phyloP scores from a whole-genome alignment of 2,888 invertebrate species.

The Dorcus hopei region DNA sequence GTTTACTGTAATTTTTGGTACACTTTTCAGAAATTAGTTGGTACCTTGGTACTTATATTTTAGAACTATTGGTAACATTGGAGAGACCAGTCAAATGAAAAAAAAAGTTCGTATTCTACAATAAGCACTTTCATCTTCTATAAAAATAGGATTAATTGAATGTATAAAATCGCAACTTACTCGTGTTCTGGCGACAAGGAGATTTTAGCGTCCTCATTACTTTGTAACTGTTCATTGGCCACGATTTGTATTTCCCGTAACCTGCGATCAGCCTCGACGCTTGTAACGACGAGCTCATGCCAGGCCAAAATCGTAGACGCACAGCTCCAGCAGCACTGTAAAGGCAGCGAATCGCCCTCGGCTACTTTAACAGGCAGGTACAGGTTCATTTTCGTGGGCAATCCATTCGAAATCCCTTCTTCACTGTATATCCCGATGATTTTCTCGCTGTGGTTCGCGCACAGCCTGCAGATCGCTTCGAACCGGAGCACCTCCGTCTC shows the following conservation, averaged over 20 bases:
- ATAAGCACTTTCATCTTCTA: too few relatives aligned
- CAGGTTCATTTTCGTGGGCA: constrained; percentile 60
- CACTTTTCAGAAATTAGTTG: too few relatives aligned
- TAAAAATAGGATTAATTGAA: too few relatives aligned
- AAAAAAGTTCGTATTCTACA: too few relatives aligned
- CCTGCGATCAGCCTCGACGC: constrained; percentile 55
- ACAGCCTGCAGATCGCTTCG: constrained; percentile 24
- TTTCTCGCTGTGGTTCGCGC: constrained; percentile 30
- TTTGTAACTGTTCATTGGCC: constrained; percentile 24
- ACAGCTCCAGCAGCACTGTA: constrained; percentile 63
- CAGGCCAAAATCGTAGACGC: constrained; percentile 62
- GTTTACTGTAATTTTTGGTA: too few relatives aligned
- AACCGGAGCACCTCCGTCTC: constrained; percentile 10
- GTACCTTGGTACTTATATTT: too few relatives aligned
- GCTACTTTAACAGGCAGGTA: constrained; percentile 63
- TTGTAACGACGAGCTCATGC: constrained; percentile 59
- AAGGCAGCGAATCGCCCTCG: constrained; percentile 54
- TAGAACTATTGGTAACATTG: too few relatives aligned
- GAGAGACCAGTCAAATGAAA: too few relatives aligned
- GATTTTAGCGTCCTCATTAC: constrained; percentile 11
- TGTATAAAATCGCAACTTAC: constrained; percentile 1
- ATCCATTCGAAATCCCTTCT: constrained; percentile 58
- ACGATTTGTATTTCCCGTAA: constrained; percentile 39
- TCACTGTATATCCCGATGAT: constrained; percentile 60
- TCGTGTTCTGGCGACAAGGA: constrained; percentile 3